A percentile compares a stretch with the other conserved stretches of the same genome.
Evolutionary conservation across 2,113 vertebrate species (phyloP).

Genomic region (Lathamus discolor): DNA sequence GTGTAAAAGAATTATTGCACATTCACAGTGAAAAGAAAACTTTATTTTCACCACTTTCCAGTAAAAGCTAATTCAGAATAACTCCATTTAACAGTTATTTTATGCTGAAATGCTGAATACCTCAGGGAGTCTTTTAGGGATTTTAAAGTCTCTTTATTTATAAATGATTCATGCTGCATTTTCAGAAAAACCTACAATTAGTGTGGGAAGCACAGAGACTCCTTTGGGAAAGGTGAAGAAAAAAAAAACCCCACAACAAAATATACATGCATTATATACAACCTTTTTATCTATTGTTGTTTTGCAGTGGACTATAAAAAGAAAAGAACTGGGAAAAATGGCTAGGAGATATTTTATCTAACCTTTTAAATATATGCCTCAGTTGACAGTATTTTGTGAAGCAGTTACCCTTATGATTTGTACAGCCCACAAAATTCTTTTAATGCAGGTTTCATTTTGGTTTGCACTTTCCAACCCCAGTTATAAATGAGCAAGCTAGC

Average conservation of each 20-base stretch:
- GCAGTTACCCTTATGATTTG: conserved; percentile 36
- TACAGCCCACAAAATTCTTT: conserved; percentile 60
- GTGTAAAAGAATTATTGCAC: conserved; percentile 81
- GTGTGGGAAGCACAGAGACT: conserved; percentile 84
- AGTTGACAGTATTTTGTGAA: conserved; percentile 59
- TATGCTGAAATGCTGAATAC: conserved; percentile 85
- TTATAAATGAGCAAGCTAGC: conserved; percentile 29
- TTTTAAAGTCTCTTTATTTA: conserved; percentile 90
- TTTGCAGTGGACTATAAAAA: conserved; percentile 73
- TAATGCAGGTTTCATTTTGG: conserved; percentile 17
- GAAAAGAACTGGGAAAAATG: conserved; percentile 58
- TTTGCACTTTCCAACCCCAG: neutral
- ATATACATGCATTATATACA: conserved; percentile 64
- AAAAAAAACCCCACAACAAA: conserved; percentile 23
- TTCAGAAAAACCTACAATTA: conserved; percentile 90
- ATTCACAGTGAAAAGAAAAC: conserved; percentile 80
- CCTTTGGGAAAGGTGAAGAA: conserved; percentile 80
- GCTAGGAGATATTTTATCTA: conserved; percentile 64
- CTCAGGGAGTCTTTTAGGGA: conserved; percentile 85
- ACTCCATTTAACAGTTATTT: conserved; percentile 88
- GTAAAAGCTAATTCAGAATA: conserved; percentile 88
- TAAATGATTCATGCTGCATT: conserved; percentile 89
- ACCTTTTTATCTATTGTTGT: conserved; percentile 71
- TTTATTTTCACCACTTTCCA: conserved; percentile 85
- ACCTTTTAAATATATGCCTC: conserved; percentile 66